Evolutionary conservation across 2,888 invertebrate species (phyloP).

Genomic region (Drosophila histrio): DNA sequence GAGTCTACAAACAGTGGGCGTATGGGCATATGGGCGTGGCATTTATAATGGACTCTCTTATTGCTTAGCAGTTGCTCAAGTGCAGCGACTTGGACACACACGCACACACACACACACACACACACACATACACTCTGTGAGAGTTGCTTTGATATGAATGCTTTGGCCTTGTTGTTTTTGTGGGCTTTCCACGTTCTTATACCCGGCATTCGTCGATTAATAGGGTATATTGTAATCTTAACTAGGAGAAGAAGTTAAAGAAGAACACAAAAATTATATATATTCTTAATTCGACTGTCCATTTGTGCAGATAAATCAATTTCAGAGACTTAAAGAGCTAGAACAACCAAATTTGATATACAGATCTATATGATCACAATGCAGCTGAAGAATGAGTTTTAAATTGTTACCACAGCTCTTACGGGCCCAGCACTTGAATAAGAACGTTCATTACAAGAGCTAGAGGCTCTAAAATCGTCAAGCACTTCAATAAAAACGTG

Average conservation of each 20-base stretch:
- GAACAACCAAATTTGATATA: too few species aligned
- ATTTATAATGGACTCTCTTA: constrained; percentile 27
- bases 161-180: not conserved
- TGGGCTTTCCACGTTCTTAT: not conserved
- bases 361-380: too few species aligned
- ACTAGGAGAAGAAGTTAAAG: not conserved
- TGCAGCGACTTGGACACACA: constrained; percentile 37
- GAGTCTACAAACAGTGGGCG: constrained; percentile 28
- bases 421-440: too few species aligned
- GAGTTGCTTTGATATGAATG: constrained; percentile 14
- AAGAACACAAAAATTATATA: too few species aligned
- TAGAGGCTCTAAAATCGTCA: too few species aligned
- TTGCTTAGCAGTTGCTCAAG: constrained; percentile 46
- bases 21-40: constrained; percentile 15
- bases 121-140: not conserved
- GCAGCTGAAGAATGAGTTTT: too few species aligned
- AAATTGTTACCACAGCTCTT: too few species aligned
- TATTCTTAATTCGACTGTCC: too few species aligned
- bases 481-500: too few species aligned
- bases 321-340: too few species aligned
- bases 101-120: not conserved
- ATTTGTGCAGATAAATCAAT: too few species aligned
- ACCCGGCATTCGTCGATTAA: not conserved
- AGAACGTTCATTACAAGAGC: too few species aligned
- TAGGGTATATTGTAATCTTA: not conserved